Evolutionary conservation across 2,113 vertebrate genomes (phyloP).

Genomic region (Platysternon megacephalum): DNA sequence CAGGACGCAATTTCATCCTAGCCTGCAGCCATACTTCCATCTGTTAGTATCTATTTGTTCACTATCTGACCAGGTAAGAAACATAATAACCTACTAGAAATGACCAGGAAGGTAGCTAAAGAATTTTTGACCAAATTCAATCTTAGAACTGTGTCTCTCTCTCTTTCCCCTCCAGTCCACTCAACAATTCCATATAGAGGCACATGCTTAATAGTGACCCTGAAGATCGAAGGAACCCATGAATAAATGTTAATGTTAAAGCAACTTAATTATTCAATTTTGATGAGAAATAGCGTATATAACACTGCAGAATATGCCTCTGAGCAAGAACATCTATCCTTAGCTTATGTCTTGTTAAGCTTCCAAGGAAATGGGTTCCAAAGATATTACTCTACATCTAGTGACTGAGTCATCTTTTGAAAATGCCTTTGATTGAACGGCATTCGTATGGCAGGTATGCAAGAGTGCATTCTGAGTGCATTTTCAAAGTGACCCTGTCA

Average conservation of each 20-base stretch:
- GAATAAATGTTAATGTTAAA: constrained; percentile 14
- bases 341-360: constrained; percentile 55
- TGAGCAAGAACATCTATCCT: constrained; percentile 51
- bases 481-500: constrained; percentile 70
- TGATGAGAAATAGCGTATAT: constrained; percentile 15
- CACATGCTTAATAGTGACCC: background rate
- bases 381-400: constrained; percentile 15
- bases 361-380: constrained; percentile 47
- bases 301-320: background rate
- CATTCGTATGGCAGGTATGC: constrained; percentile 25
- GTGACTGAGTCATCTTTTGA: constrained; percentile 21
- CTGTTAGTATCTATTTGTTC: background rate
- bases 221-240: background rate
- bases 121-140: background rate
- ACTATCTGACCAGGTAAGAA: background rate
- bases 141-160: background rate
- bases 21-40: background rate
- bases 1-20: background rate
- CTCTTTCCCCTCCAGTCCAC: background rate
- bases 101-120: background rate
- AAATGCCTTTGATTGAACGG: constrained; percentile 39
- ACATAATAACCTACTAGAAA: background rate
- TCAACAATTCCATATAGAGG: background rate
- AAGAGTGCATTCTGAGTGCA: constrained; percentile 48
- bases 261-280: background rate